Evolutionary conservation across 2,113 vertebrate genomes (phyloP).

Genomic region (Lagopus muta): DNA sequence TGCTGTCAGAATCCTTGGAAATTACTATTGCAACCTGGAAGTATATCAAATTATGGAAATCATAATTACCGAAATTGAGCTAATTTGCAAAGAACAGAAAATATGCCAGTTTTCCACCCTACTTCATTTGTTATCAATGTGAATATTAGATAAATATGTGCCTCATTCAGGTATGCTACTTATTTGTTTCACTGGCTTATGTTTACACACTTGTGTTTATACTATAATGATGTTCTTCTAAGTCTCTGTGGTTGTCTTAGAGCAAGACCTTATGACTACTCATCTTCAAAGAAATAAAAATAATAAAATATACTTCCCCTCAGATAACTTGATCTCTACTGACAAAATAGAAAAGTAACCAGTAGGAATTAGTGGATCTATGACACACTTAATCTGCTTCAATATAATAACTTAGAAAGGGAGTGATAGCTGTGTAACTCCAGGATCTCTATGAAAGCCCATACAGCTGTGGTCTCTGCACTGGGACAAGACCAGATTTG

Average conservation of each 20-base stretch:
- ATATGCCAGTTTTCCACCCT: not conserved
- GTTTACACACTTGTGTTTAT: not conserved
- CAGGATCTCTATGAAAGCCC: not conserved
- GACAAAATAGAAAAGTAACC: not conserved
- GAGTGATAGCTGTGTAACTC: not conserved
- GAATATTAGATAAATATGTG: not conserved
- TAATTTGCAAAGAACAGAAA: conserved; percentile 34
- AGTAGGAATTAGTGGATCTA: not conserved
- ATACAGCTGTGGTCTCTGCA: not conserved
- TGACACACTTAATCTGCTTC: not conserved
- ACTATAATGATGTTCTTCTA: not conserved
- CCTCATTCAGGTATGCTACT: not conserved
- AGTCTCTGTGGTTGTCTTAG: not conserved
- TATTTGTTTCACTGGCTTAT: not conserved
- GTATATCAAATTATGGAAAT: conserved; percentile 32
- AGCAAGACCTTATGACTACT: not conserved
- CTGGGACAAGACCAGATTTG: not conserved
- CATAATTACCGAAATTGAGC: conserved; percentile 12
- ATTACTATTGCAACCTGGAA: not conserved
- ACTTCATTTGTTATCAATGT: not conserved
- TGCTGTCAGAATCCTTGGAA: not conserved
- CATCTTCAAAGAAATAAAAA: not conserved
- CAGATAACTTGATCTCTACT: not conserved
- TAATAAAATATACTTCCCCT: not conserved
- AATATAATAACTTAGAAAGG: not conserved